Conservation (phyloP, 2,113 vertebrate genomes). For the Chloroceryle aenea region DNA sequence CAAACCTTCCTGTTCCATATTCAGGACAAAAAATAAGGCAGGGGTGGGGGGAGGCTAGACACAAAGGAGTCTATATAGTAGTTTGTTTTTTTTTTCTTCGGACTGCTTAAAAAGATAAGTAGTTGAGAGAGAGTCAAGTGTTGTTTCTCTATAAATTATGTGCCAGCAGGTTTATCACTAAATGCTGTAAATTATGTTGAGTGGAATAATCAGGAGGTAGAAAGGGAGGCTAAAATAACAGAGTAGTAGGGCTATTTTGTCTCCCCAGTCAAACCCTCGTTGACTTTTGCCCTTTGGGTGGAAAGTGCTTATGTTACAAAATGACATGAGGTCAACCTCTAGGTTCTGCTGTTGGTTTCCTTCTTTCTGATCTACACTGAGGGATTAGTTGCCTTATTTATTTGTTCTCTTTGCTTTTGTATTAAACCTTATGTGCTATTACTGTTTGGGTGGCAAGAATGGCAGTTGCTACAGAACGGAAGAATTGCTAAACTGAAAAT, state of each 20-base stretch:
- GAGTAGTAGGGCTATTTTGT: constrained; percentile 66
- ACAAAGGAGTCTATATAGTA: constrained; percentile 72
- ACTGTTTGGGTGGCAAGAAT: not conserved
- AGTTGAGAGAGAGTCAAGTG: constrained; percentile 62
- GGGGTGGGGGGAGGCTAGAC: not conserved
- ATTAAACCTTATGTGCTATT: not conserved
- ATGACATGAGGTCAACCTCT: constrained; percentile 48
- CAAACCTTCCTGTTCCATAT: not conserved
- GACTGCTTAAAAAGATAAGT: constrained; percentile 77
- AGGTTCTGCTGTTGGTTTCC: constrained; percentile 6
- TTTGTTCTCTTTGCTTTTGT: not conserved
- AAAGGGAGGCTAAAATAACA: constrained; percentile 82
- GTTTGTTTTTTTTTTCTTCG: constrained; percentile 49
- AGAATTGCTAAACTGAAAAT: not conserved
- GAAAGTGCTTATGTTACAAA: constrained; percentile 78
- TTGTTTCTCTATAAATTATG: constrained; percentile 78
- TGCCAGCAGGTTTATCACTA: constrained; percentile 77
- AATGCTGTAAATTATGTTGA: constrained; percentile 69
- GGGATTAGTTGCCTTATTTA: not conserved
- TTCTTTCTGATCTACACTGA: not conserved
- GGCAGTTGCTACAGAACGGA: not conserved
- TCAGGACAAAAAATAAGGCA: not conserved
- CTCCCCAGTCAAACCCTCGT: constrained; percentile 73
- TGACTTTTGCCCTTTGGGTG: constrained; percentile 72
- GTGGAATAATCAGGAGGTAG: constrained; percentile 76